Conservation (phyloP, 1,140 invertebrate genomes). For the Pantala flavescens region DNA sequence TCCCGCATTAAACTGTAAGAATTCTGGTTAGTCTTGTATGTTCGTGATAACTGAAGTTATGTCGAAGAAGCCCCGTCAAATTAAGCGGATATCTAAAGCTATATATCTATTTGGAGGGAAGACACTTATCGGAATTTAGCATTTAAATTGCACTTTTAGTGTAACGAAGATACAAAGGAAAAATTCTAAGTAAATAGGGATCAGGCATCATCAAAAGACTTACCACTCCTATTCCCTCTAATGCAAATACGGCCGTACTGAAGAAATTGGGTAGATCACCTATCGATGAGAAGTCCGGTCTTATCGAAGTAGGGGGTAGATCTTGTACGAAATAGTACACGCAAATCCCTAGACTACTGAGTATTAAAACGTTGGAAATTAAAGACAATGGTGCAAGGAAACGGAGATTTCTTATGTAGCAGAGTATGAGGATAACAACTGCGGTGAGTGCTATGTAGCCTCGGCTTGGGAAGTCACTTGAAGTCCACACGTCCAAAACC, state of each 20-base stretch:
- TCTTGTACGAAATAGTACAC: conserved; percentile 37
- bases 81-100: too few species aligned
- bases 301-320: conserved; percentile 27
- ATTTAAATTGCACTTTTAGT: too few species aligned
- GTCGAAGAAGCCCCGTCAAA: too few species aligned
- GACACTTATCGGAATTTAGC: too few species aligned
- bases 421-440: conserved; percentile 33
- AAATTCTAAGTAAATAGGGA: too few species aligned
- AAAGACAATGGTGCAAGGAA: conserved; percentile 45
- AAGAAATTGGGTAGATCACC: conserved; percentile 33
- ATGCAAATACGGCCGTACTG: conserved; percentile 43
- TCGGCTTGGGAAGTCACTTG: conserved; percentile 19
- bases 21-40: too few species aligned
- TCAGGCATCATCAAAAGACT: too few species aligned
- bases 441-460: conserved; percentile 31
- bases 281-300: conserved; percentile 21
- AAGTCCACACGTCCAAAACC: conserved; percentile 28
- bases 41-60: too few species aligned
- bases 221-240: conserved; percentile 43
- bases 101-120: too few species aligned
- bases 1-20: too few species aligned
- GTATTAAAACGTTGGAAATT: conserved; percentile 39
- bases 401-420: conserved; percentile 42
- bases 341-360: conserved; percentile 33
- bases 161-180: too few species aligned